Base-by-base conservation (phyloP, 2,888 invertebrate genomes). In the Patella caerulea region DNA sequence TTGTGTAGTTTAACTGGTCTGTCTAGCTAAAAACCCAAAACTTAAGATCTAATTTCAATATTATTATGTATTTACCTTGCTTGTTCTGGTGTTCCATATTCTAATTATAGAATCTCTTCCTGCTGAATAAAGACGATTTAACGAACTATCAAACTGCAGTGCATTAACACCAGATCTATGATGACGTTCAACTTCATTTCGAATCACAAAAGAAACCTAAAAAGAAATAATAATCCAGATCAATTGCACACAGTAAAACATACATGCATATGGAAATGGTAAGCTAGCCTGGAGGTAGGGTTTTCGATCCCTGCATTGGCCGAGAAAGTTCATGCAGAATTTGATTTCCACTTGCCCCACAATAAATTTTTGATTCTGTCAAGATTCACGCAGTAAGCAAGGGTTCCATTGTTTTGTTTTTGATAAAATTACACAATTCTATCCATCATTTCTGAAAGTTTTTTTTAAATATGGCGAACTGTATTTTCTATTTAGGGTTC, bases 141-240 rank as follows among this genome's bases (percentile, higher is more conserved):
- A 94, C 79, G 94, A 93, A 7, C 96, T 95, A 93, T 99, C 99
- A 91, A 96, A 95, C 93, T 99, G 98, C 81, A 99, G 93, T 11
- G 98, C 96, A 93, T 98, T 98, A 79, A 99, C 96, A 80, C 98
- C 98, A 86, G 98, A 98, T 90, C 98, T 94, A 92, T 99, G 98
- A 86, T 95, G 94, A 86, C 95, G 94, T 93, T 99, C 99, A 88
- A 96, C 96, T 90, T 98, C 97, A 93, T 98, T 98, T 86, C 99
- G 95, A 90, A 99, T 97, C 80, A 99, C 98, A 94, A 98, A 98
- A 83, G 99, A 99, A 83, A 99, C 97, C 96, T 98, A 77, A 14
- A 83, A 82, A 45, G 70, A 34, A 74, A 72, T 71, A 74, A 72
- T 71, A 24, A 55, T 17, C 19, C 45, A 7, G 9, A 73, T 15